These are phyloP conservation scores for Paramacrobiotus metropolitanus DNA, from an alignment of 1,140 invertebrate genomes.

Conservation along the genomic window DNA sequence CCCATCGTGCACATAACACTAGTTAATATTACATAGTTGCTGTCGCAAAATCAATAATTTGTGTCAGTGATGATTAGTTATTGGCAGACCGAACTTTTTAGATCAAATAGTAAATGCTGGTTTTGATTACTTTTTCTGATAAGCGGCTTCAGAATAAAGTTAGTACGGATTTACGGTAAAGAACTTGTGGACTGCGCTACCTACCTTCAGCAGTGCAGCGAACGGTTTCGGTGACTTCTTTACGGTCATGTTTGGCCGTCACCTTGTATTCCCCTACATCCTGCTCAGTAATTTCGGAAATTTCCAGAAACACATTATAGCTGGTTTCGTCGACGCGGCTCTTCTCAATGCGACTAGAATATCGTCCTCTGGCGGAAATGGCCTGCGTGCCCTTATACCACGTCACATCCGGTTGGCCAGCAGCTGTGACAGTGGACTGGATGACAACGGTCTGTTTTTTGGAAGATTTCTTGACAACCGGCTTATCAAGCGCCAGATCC, in stretches of 20 bases:
- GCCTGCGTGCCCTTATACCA: slow-evolving; percentile 53
- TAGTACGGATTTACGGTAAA: too few species aligned
- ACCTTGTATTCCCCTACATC: slow-evolving; percentile 74
- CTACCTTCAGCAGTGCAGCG: slow-evolving; percentile 30
- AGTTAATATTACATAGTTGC: too few species aligned
- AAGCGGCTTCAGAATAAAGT: too few species aligned
- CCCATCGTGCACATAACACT: too few species aligned
- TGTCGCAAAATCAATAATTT: too few species aligned
- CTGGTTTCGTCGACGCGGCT: neutral
- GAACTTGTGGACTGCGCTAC: too few species aligned
- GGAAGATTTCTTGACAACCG: neutral
- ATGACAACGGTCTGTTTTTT: slow-evolving; percentile 58
- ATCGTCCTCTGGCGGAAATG: neutral
- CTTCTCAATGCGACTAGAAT: neutral
- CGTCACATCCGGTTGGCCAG: slow-evolving; percentile 59
- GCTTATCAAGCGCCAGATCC: neutral
- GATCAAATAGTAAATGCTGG: too few species aligned
- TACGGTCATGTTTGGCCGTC: slow-evolving; percentile 73
- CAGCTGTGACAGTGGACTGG: slow-evolving; percentile 63
- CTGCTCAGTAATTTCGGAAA: slow-evolving; percentile 38
- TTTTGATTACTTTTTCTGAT: too few species aligned
- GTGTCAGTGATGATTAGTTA: too few species aligned
- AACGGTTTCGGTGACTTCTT: slow-evolving; percentile 63
- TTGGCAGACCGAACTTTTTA: too few species aligned
- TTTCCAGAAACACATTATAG: slow-evolving; percentile 15